Evolutionary conservation across 2,888 invertebrate species (phyloP), one percentile per base, ranked within the genome.

Genomic region (Gastracanthus pulcherrimus): DNA sequence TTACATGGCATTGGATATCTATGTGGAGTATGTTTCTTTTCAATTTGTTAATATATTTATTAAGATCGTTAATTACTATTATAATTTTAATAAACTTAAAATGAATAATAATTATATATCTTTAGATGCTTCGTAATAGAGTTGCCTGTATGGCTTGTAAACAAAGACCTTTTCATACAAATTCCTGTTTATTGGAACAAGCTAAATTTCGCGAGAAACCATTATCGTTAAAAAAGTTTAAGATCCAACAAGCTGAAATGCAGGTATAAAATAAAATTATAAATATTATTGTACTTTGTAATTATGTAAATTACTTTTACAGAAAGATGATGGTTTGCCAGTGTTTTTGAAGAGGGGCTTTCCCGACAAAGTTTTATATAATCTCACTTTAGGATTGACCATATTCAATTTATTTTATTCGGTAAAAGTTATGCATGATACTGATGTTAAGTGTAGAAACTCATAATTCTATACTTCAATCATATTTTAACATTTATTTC

Each of bases 331-430:
- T 91, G 94, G 93, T 82, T 86, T 92, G 4, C 94, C 94, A 0
- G 92, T 94, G 3, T 93, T 93, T 91, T 89, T 94, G 86, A 94
- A 94, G 88, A 93, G 93, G 36, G 94, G 94, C 67, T 90, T 93
- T 1, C 76, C 90, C 7, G 94, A 94, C 84, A 92, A 86, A 82
- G 85, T 94, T 16, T 87, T 94, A 75, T 93, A 91, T 85, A 74
- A 82, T 51, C 4, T 78, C 2, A 82, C 78, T 4, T 13, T 77
- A 36, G 36, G 6, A 6, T 1, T 9, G 13, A 2, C 7, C 3
- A 2, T 76, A 7, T 0, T 36, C 19, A 31, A 60, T 0, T 4
- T 60, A 7, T 16, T 55, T 7, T n/a, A 3, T 9, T 11, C 45
- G 13, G 16, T 71, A 6, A 29, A 36, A 38, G 3, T 11, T 19